Conservation (phyloP, 2,888 invertebrate species). For the Esperia sulphurella region DNA sequence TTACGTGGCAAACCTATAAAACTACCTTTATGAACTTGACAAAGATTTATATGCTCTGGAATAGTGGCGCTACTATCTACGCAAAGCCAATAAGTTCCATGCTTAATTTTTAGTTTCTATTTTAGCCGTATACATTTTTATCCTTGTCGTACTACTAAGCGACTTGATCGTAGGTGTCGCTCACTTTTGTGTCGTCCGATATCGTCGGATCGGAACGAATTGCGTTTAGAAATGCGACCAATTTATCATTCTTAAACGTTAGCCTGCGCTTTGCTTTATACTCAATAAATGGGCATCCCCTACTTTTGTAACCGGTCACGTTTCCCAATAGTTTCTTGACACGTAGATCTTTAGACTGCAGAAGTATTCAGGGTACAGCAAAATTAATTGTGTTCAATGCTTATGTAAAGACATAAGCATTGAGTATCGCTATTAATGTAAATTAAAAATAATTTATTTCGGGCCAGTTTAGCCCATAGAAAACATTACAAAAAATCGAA, state of each 20-base stretch:
- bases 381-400: too few species aligned
- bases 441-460: too few species aligned
- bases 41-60: not conserved
- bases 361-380: too few species aligned
- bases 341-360: conserved; percentile 40
- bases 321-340: conserved; percentile 47
- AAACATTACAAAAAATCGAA: too few species aligned
- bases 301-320: conserved; percentile 64
- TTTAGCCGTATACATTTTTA: not conserved
- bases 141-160: conserved; percentile 8
- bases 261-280: conserved; percentile 48
- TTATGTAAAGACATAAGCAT: too few species aligned
- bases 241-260: conserved; percentile 76
- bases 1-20: conserved; percentile 10
- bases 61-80: not conserved
- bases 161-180: conserved; percentile 49
- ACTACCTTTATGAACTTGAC: conserved; percentile 17
- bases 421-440: too few species aligned
- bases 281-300: conserved; percentile 66
- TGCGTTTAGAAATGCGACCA: conserved; percentile 55
- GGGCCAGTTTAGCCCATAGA: too few species aligned
- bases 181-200: conserved; percentile 52
- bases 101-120: too few species aligned
- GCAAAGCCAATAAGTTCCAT: too few species aligned
- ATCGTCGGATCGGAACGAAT: conserved; percentile 69